Base-by-base conservation (phyloP, 64 coral and sea anemone species). In the Pocillopora verrucosa region DNA sequence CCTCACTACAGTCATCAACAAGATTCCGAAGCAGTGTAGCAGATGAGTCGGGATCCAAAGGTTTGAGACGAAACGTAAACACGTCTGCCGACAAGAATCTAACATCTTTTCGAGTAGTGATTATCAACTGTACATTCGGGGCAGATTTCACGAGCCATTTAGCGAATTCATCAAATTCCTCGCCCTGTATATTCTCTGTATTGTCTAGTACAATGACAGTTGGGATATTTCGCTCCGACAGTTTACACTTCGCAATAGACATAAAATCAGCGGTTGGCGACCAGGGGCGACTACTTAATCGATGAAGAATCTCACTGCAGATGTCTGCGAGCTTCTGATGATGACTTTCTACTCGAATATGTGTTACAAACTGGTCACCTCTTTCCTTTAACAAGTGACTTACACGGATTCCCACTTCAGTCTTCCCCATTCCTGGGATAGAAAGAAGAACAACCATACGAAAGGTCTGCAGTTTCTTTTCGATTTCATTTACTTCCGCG, bases 51-150 rank as follows among this genome's bases (percentile, higher is more conserved):
- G 30, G 30, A 30, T 30, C 30, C 30, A 30, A 30, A 30, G 30
- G 30, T 30, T 34, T 16, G 11, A 79, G 51, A 60, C 9, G 77
- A 58, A 79, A 20, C 16, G 22, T 60, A 13, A 25, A 10, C 60
- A 79, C 15, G 56, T 26, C 37, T 10, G 20, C 7, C 30, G 57
- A 79, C 58, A 14, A 1, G 24, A 60, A 59, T 7, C 22, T 22
- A 10, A 79, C 57, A 79, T 79, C 24, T 26, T 30, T 3, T n/a
- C 77, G 77, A 79, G 77, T 79, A 24, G 77, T 79, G 77, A 79
- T 79, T 22, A 79, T 79, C n/a, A 79, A 56, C 51, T 79, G 45
- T 11, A 60, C 57, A 7, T 59, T 58, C 1, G 77, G 77, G 12
- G 77, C 57, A 10, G 0, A 59, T 19, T 13, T 60, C 19, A 30